Base-by-base conservation (phyloP, 2,888 invertebrate species). In the Nezara viridula region DNA sequence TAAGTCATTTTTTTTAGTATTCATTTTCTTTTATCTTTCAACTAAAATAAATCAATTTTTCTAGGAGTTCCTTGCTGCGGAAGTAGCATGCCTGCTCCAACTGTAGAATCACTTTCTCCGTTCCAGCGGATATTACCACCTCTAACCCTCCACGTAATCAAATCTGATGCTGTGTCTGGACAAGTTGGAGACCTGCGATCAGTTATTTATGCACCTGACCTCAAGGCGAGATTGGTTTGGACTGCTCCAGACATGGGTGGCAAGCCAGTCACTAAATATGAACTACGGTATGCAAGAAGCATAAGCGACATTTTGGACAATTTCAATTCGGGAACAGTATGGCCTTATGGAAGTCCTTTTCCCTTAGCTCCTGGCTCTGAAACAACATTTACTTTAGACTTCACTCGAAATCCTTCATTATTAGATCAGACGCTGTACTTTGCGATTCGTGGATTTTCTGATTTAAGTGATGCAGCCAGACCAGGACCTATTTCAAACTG, bases 211-310 rank as follows among this genome's bases (percentile, higher is more conserved):
- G 92, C 93, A 0, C 93, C 93, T 49, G 93, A 94, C 91, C 93
- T 93, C 60, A 94, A 94, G 90, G 93, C 94, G 2, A 93, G 94
- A 24, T 92, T 95, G 16, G 93, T 93, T 0, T 95, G 95, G 95
- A 95, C 95, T 2, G 94, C 95, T 6, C 95, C 95, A 0, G 95
- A 94, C 91, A 93, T 94, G 93, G 94, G 94, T 4, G 94, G 94
- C 0, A 92, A 93, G 27, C 92, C 92, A 49, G 94, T 94, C 0
- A 92, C 93, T 2, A 92, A 93, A n/a, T 94, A 94, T 91, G 94
- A 94, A 91, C 92, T 95, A 9, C 93, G 93, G 90, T 94, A 93
- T 90, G 93, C 94, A 0, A 91, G 91, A 4, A 92, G 92, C 7
- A 92, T 94, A 2, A 91, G 91, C 2, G 91, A 91, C 40, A 90